Base-by-base conservation (phyloP, 2,888 invertebrate genomes). In the Furcula furcula region DNA sequence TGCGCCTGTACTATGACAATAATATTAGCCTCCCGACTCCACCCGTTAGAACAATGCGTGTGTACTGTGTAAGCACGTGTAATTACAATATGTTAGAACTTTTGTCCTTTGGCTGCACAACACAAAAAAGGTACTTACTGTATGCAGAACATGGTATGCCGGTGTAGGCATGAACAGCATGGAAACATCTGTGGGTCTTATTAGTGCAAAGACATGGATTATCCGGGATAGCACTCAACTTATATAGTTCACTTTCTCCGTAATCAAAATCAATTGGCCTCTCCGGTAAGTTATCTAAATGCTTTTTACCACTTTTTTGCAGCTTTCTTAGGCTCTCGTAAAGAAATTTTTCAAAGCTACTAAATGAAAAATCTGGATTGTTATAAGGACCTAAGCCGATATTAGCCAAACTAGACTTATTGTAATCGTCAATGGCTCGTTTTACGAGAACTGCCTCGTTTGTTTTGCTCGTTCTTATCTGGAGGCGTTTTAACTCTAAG, bases 81-180 rank as follows among this genome's bases (percentile, higher is more conserved):
- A n/a, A n/a, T n/a, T n/a, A n/a, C n/a, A n/a, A n/a, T n/a, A n/a
- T n/a, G n/a, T n/a, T n/a, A n/a, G n/a, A n/a, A n/a, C n/a, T n/a
- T n/a, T n/a, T n/a, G n/a, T n/a, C n/a, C n/a, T 4, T 27, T 34
- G 25, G n/a, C 1, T 12, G n/a, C n/a, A n/a, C n/a, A n/a, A n/a
- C n/a, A n/a, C n/a, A n/a, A n/a, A n/a, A n/a, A n/a, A n/a, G n/a
- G 9, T 60, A 92, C 95, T 94, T 89, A 96, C 95, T 91, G 76
- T 95, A 96, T 22, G 95, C 95, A 21, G 95, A 95, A 75, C 95
- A 95, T 2, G 97, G 97, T 34, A 97, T 90, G 6, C 95, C 95
- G 2, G 97, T 97, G 69, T 97, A 97, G 14, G 97, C 97, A 74
- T 97, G 97, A 6, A 96, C 93, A 1, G 97, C 96, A 71, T 97